Percentiles rank a stretch among this genome's conserved stretches.
Evolutionary conservation across 2,113 vertebrate genomes (phyloP).

Genomic region (Dendrocopos noguchii): DNA sequence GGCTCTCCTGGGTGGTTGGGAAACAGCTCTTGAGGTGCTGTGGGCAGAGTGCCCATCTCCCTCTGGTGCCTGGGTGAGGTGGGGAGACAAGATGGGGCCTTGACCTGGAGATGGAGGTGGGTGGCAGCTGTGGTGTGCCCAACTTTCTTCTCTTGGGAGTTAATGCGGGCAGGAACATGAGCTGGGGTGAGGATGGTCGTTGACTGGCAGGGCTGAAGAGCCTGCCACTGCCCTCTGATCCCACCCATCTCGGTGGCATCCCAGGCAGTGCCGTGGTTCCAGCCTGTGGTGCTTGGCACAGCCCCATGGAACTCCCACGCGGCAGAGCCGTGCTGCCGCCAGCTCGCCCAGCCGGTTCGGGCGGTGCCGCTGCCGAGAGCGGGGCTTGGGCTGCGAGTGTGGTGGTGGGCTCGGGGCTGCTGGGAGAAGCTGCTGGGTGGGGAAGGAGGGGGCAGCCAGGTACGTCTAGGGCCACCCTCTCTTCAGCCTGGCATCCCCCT

Average conservation of each 20-base stretch:
- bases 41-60: background rate
- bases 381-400: fast-evolving
- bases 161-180: background rate
- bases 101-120: too few species aligned
- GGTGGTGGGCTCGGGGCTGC: background rate
- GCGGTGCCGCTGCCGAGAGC: background rate
- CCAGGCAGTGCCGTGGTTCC: background rate
- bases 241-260: background rate
- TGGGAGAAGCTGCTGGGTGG: background rate
- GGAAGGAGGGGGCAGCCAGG: background rate
- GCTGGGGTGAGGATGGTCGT: fast-evolving
- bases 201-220: background rate
- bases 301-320: background rate
- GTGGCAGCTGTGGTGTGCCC: too few species aligned
- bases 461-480: too few species aligned
- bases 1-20: background rate
- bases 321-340: background rate
- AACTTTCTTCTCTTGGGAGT: too few species aligned
- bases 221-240: background rate
- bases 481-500: fast-evolving
- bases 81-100: too few species aligned
- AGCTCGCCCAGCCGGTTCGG: background rate
- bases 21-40: background rate
- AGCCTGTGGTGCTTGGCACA: background rate
- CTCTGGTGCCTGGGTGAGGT: too few species aligned